A percentile compares a stretch with the other conserved stretches of the same genome.
phyloP scores from a whole-genome alignment of 2,113 vertebrate genomes.

The Nyctibius bracteatus region DNA sequence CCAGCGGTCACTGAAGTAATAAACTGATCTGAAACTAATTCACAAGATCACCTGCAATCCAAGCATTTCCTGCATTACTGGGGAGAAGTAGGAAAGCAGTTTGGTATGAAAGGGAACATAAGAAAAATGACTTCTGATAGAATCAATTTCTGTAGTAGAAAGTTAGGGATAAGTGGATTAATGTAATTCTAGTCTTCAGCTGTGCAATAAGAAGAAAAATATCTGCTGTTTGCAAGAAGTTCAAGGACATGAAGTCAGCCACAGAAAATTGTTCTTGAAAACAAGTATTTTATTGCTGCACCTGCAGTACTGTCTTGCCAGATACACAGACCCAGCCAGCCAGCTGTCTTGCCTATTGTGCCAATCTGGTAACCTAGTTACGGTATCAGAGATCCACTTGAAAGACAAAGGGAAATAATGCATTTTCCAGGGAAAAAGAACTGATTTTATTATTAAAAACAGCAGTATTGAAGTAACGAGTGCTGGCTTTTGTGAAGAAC shows the following conservation, averaged over 20 bases:
- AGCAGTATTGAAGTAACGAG: neutral
- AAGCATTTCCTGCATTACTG: neutral
- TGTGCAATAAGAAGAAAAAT: neutral
- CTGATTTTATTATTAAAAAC: neutral
- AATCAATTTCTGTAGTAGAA: neutral
- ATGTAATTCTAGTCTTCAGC: neutral
- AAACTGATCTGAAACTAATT: neutral
- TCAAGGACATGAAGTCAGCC: neutral
- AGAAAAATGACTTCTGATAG: neutral
- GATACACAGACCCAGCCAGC: neutral
- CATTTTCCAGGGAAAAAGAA: neutral
- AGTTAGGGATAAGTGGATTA: neutral
- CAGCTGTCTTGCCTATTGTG: neutral
- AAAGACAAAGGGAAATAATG: neutral
- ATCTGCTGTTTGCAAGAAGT: neutral
- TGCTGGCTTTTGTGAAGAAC: neutral
- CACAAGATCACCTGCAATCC: neutral
- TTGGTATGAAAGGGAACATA: neutral
- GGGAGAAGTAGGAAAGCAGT: neutral
- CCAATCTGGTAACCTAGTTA: neutral
- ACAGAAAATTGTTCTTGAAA: slow-evolving; percentile 5
- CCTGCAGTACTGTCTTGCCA: slow-evolving; percentile 11
- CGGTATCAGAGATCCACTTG: neutral
- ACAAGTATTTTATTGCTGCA: slow-evolving; percentile 1
- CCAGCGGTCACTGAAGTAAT: neutral